Evolutionary conservation across 23 tunicate species (phyloP), one percentile per base, ranked within the genome.

Genomic region (Corella eumyota): DNA sequence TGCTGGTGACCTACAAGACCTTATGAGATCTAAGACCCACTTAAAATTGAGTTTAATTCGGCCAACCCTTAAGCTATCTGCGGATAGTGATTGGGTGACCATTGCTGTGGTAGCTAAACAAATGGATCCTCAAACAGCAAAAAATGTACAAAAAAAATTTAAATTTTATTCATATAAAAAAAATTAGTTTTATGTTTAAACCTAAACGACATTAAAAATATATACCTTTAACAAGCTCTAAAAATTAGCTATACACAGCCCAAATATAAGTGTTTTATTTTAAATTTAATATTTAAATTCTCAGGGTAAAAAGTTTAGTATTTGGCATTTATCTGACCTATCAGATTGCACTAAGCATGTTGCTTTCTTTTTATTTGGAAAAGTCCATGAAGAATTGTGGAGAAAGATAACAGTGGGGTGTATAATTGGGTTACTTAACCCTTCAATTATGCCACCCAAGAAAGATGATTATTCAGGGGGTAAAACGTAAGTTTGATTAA

Each of bases 371-470:
- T 63, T 88, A 40, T 88, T 88, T 55, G 81, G 88, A 4, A 62
- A 34, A 4, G 81, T 88, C 5, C 79, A 88, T 38, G 69, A 68
- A 26, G 73, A 79, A n/a, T 46, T 88, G 46, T 61, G 66, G 65
- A 72, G 53, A 32, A 68, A 79, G 25, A 45, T 79, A n/a, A 71
- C 72, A 4, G 72, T 88, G 5, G 82, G 88, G 1, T 66, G 70
- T 0, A 88, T 88, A 23, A 59, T 88, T 48, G 96, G 96, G 1
- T 25, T 88, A 2, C 75, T 88, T n/a, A 88, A 88, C 46, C 96
- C 96, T 1, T 30, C 96, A 4, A 78, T 88, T 15, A 88, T 88
- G 96, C 96, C 96, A 6, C 96, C 96, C 0, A 88, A 78, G 47
- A 79, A 55, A 51, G 90, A 88, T 4, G 61, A 52, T 31, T n/a